Evolutionary conservation across 2,797 vertebrate species (phyloP).

Genomic region (Florisuga fusca): DNA sequence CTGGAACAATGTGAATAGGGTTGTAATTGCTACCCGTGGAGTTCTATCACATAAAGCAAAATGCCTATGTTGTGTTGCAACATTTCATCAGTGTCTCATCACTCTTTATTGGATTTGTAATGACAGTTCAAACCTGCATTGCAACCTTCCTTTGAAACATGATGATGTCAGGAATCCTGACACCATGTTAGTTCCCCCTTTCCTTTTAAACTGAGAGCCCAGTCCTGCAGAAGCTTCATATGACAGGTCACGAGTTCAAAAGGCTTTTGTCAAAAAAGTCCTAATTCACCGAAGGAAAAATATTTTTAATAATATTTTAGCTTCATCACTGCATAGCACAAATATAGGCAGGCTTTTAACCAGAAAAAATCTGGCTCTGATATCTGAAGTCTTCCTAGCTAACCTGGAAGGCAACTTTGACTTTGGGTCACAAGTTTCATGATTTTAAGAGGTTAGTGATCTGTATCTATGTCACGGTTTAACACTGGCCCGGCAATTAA

Average conservation of each 20-base stretch:
- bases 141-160: background rate
- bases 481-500: too few relatives aligned
- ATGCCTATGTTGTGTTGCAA: background rate
- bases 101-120: slow-evolving; percentile 9
- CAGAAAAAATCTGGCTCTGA: background rate
- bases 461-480: too few relatives aligned
- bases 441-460: background rate
- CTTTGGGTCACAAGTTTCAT: background rate
- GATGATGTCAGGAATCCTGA: background rate
- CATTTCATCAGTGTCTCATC: slow-evolving; percentile 10
- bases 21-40: slow-evolving; percentile 12
- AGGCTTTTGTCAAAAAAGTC: background rate
- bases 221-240: background rate
- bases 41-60: slow-evolving; percentile 28
- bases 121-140: background rate
- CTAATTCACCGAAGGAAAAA: background rate
- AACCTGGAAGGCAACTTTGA: background rate
- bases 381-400: background rate
- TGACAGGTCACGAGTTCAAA: background rate
- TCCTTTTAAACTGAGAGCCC: background rate
- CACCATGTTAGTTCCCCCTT: background rate
- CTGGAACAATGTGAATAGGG: background rate
- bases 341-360: background rate
- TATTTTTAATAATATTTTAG: background rate
- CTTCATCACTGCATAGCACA: background rate